Base-by-base conservation (phyloP, 2,797 vertebrate genomes). In the Coilia nasus region DNA sequence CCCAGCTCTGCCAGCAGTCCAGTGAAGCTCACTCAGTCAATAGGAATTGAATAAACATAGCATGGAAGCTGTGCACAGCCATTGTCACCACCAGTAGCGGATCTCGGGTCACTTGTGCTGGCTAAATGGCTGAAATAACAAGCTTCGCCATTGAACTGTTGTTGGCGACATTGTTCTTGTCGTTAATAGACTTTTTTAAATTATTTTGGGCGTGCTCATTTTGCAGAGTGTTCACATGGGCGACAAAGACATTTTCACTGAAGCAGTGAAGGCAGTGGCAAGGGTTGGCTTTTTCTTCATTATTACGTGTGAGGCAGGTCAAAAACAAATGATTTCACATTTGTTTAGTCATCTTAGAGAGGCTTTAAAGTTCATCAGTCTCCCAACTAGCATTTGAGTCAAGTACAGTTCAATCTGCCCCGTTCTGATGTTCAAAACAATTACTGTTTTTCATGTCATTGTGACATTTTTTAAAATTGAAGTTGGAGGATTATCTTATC, bases 401-500 rank as follows among this genome's bases (percentile, higher is more conserved):
- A 19, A 35, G 28, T 31, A 41, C 67, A 75, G 17, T 75, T 75
- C 15, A 41, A 75, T 75, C 67, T 75, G 67, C 31, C 67, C 67
- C 31, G 31, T 41, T 28, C 28, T 41, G 31, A 75, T 31, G 28
- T 41, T 75, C 28, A 75, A 75, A 75, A 75, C 67, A 75, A 41
- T 41, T 15, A 41, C 25, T 75, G 67, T 19, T 75, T 75, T 35
- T 75, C 28, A 28, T 75, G 28, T 75, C 67, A 35, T 75, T 75
- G 67, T 75, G 67, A 75, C 67, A 75, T 28, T 75, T 75, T 75
- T 75, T 75, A 15, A 75, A 75, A 75, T 75, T 14, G 67, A 7
- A 75, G 67, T 75, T 14, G 67, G 14, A 75, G 67, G 67, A 75
- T 75, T 75, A 75, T 35, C 28, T 75, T 35, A 75, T 75, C 25